A percentile compares a stretch with the other conserved stretches of the same genome.
phyloP scores from a whole-genome alignment of 2,888 invertebrate species.

The Epirrhoe alternata region DNA sequence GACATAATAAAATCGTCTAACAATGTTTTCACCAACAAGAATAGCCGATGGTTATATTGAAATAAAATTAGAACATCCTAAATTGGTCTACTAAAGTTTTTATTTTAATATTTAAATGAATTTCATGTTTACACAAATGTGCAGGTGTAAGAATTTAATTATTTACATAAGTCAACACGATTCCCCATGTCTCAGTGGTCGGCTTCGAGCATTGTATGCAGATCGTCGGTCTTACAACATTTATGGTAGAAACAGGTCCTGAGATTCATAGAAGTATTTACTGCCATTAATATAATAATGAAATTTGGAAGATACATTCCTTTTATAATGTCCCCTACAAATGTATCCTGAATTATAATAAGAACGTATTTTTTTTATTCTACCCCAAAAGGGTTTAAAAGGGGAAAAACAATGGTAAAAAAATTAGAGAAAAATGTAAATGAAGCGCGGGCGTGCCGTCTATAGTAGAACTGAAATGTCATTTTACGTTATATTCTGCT shows the following conservation, averaged over 20 bases:
- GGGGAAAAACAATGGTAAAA: too few species aligned
- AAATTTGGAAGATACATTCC: too few species aligned
- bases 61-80: neutral
- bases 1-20: neutral
- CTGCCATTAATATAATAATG: neutral
- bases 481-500: too few species aligned
- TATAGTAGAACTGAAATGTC: too few species aligned
- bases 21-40: neutral
- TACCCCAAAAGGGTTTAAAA: too few species aligned
- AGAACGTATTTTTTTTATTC: too few species aligned
- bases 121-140: conserved; percentile 37
- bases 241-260: conserved; percentile 10
- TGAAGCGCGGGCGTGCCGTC: too few species aligned
- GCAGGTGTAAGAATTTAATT: conserved; percentile 48
- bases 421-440: too few species aligned
- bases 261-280: neutral
- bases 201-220: conserved; percentile 73
- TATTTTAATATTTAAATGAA: conserved; percentile 25
- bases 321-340: too few species aligned
- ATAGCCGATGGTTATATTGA: neutral
- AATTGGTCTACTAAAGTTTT: conserved; percentile 1
- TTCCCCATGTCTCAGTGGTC: conserved; percentile 47
- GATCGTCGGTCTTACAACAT: conserved; percentile 51
- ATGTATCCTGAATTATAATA: too few species aligned
- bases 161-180: conserved; percentile 56